A percentile compares a stretch with the other conserved stretches of the same genome.
Evolutionary conservation across 2,888 invertebrate genomes (phyloP).

Genomic region (Morpho deidamia): DNA sequence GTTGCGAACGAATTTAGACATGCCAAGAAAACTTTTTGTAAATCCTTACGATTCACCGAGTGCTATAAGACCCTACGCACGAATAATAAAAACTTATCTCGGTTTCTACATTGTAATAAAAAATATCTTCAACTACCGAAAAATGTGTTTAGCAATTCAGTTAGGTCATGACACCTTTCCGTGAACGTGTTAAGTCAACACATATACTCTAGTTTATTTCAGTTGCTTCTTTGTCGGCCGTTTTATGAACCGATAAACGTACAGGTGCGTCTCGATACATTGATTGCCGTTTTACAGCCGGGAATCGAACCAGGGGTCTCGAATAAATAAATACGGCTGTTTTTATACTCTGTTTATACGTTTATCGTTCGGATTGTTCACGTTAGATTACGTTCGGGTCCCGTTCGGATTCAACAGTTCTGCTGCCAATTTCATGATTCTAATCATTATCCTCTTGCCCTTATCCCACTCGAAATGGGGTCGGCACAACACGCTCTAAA

Average conservation of each 20-base stretch:
- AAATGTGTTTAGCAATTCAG: neutral
- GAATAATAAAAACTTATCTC: neutral
- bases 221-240: conserved; percentile 10
- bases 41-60: no score
- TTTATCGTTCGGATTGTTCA: conserved; percentile 1
- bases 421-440: no score
- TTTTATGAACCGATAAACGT: conserved; percentile 20
- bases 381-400: neutral
- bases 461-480: no score
- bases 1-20: no score
- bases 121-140: neutral
- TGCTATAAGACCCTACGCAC: no score
- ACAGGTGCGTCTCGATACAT: conserved; percentile 34
- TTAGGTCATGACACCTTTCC: neutral
- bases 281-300: conserved; percentile 38
- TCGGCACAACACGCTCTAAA: no score
- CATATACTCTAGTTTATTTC: conserved; percentile 8
- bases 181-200: conserved; percentile 1
- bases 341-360: conserved; percentile 7
- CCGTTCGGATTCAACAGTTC: neutral
- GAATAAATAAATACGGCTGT: conserved; percentile 34
- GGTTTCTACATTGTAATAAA: neutral
- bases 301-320: conserved; percentile 32
- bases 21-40: no score
- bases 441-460: no score